A percentile compares a stretch with the other conserved stretches of the same genome.
Conservation (phyloP, 2,797 vertebrate species). For the Megaceryle alcyon region DNA sequence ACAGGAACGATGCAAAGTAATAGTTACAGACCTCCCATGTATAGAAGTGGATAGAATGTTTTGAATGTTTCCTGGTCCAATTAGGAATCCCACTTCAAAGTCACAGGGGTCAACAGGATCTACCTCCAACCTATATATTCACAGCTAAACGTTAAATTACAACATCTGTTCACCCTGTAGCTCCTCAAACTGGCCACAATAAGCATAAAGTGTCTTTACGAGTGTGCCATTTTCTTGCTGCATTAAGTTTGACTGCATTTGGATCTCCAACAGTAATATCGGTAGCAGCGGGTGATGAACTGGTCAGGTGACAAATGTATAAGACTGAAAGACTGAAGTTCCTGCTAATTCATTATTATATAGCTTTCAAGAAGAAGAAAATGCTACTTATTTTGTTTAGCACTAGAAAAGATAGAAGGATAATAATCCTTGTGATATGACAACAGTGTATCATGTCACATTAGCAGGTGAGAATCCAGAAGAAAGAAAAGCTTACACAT, state of each 20-base stretch:
- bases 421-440: background rate
- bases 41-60: background rate
- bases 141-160: background rate
- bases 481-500: background rate
- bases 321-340: background rate
- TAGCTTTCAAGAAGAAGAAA: background rate
- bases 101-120: background rate
- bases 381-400: background rate
- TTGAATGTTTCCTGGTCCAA: background rate
- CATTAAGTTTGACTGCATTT: background rate
- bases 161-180: background rate
- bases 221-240: background rate
- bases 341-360: background rate
- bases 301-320: background rate
- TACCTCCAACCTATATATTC: background rate
- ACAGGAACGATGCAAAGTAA: background rate
- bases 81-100: background rate
- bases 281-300: background rate
- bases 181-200: background rate
- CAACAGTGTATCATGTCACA: background rate
- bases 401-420: background rate
- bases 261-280: background rate
- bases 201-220: background rate
- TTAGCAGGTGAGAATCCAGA: background rate
- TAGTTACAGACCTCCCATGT: background rate